Evolutionary conservation across 2,888 invertebrate species (phyloP).

Genomic region (Apantesis nais): DNA sequence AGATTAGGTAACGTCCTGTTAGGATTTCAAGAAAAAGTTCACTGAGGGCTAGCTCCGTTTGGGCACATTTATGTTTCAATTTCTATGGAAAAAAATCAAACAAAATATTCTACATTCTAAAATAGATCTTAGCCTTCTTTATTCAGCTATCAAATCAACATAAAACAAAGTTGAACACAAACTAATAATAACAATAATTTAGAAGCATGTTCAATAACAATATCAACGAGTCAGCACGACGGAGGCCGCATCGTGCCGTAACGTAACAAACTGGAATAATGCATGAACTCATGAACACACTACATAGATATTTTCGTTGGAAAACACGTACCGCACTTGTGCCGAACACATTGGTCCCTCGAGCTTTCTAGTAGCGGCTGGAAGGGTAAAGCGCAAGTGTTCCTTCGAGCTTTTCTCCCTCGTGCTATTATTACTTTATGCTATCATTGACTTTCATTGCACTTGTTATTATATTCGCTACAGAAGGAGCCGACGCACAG

Average conservation of each 20-base stretch:
- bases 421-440: not conserved
- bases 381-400: not conserved
- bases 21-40: not conserved
- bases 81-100: not conserved
- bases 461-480: not conserved
- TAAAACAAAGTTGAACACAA: not conserved
- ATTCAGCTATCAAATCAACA: slow-evolving; percentile 1
- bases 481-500: not conserved
- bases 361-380: not conserved
- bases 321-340: not conserved
- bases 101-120: not conserved
- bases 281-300: slow-evolving; percentile 6
- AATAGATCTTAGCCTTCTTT: not conserved
- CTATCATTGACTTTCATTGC: not conserved
- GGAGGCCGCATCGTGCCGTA: not conserved
- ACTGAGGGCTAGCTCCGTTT: not conserved
- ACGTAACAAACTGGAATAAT: slow-evolving; percentile 5
- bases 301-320: slow-evolving; percentile 5
- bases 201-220: slow-evolving; percentile 1
- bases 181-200: slow-evolving; percentile 3
- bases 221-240: not conserved
- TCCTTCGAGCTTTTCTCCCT: not conserved
- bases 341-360: not conserved
- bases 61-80: not conserved
- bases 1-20: not conserved